Evolutionary conservation across 1,140 invertebrate species (phyloP).

Genomic region (Drosophila melanogaster): Release_6_plus_ISO1_MT NT_033777.3:6031501-6032000

Average conservation of each 20-base stretch:
- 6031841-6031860: background rate
- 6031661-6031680: constrained; percentile 53
- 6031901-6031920: constrained; percentile 75
- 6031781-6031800: constrained; percentile 72
- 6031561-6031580: too few species aligned
- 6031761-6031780: constrained; percentile 70
- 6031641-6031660: constrained; percentile 74
- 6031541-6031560: too few species aligned
- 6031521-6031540: too few species aligned
- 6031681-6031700: constrained; percentile 49
- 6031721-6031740: constrained; percentile 63
- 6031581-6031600: too few species aligned
- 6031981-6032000: constrained; percentile 58
- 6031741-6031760: constrained; percentile 73
- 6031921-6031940: constrained; percentile 16
- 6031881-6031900: constrained; percentile 76
- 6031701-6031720: constrained; percentile 74
- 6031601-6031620: background rate
- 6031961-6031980: constrained; percentile 67
- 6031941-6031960: constrained; percentile 26
- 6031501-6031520: too few species aligned
- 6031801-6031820: constrained; percentile 33
- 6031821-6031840: constrained; percentile 17
- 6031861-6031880: constrained; percentile 37
- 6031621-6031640: constrained; percentile 4